Conservation (phyloP, 2,888 invertebrate genomes). For the Incurvaria masculella region DNA sequence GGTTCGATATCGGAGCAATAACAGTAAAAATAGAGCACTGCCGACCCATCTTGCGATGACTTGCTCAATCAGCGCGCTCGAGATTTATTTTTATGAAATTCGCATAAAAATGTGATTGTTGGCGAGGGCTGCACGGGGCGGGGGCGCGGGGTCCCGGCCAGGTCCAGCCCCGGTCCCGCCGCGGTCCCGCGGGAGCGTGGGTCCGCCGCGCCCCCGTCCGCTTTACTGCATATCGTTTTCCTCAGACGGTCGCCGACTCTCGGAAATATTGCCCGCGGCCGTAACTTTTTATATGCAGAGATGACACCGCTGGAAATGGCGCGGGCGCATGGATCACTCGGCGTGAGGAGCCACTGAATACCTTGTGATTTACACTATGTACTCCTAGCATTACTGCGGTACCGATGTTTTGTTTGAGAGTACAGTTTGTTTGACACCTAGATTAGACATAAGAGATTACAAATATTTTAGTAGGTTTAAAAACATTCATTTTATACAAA, state of each 20-base stretch:
- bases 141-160: neutral
- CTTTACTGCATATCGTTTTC: conserved; percentile 56
- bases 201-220: conserved; percentile 43
- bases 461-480: too few species aligned
- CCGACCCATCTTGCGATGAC: conserved; percentile 28
- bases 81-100: conserved; percentile 59
- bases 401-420: too few species aligned
- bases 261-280: conserved; percentile 52
- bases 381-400: too few species aligned
- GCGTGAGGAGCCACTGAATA: conserved; percentile 18
- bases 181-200: conserved; percentile 45
- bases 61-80: conserved; percentile 55
- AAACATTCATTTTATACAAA: too few species aligned
- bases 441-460: too few species aligned
- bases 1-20: conserved; percentile 31
- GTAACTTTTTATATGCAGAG: conserved; percentile 58
- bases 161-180: neutral
- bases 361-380: neutral
- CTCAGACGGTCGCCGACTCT: conserved; percentile 34
- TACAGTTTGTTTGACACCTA: too few species aligned
- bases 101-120: conserved; percentile 40
- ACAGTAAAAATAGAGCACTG: conserved; percentile 52
- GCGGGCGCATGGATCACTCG: conserved; percentile 23
- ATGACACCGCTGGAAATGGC: conserved; percentile 54
- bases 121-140: neutral